Conservation (phyloP, 2,888 invertebrate genomes). For the Mantis religiosa region DNA sequence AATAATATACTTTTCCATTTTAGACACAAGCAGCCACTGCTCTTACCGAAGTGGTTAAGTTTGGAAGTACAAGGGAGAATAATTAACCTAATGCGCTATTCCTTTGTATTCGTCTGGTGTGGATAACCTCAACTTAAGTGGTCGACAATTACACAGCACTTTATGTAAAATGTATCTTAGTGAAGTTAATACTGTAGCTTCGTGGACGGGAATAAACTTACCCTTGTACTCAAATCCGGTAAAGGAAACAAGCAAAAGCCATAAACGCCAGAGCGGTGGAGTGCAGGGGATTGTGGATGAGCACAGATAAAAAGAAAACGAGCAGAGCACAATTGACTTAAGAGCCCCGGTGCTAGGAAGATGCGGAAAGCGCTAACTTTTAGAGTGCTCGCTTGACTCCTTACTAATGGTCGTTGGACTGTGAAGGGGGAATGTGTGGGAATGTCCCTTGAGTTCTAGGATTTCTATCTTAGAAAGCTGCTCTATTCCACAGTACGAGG, state of each 20-base stretch:
- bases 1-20: too few species aligned
- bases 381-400: slow-evolving; percentile 23
- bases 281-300: not conserved
- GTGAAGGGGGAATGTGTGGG: not conserved
- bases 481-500: not conserved
- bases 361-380: slow-evolving; percentile 22
- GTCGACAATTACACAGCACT: too few species aligned
- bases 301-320: not conserved
- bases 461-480: not conserved
- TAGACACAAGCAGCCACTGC: too few species aligned
- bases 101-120: too few species aligned
- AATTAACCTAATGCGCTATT: too few species aligned
- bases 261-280: not conserved
- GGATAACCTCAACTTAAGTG: too few species aligned
- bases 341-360: not conserved
- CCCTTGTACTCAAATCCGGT: not conserved
- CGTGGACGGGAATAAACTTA: too few species aligned
- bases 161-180: too few species aligned
- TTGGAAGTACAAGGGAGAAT: too few species aligned
- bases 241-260: not conserved
- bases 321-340: not conserved
- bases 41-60: too few species aligned
- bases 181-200: too few species aligned
- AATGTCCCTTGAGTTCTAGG: not conserved
- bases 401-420: slow-evolving; percentile 17